Base-by-base conservation (phyloP, 2,888 invertebrate species). In the Cephonodes hylas region DNA sequence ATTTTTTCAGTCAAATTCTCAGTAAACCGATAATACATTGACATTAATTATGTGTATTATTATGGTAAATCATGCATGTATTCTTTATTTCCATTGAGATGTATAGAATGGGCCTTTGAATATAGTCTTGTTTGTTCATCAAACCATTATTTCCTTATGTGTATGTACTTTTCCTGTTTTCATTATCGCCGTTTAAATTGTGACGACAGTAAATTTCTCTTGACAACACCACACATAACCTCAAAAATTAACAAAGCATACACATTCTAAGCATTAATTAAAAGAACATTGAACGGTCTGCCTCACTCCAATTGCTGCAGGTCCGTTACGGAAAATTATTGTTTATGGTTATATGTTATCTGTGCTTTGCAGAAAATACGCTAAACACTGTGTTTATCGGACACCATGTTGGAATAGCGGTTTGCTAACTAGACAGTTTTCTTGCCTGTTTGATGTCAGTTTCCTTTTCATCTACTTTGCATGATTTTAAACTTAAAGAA, bases 261-360 rank as follows among this genome's bases (percentile, higher is more conserved):
- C 45, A 44, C 18, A 27, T 57, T 18, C 18, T 58, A 22, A 38
- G 23, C 34, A 38, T 22, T 31, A 34, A 34, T 59, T 59, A 46
- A 34, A 34, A 46, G 59, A 59, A 34, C 46, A 25, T 5, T 20
- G 38, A 48, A 42, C 60, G 48, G 53, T 42, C 22, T 53, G 48
- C 31, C 42, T 60, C 60, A 60, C 48, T 60, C 60, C 53, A 53
- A 23, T 60, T 60, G 42, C 53, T 53, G 15, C 38, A 42, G n/a
- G 23, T 60, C 60, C 60, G 60, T 60, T 60, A 60, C 53, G 25
- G 48, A 58, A 42, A 60, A 48, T 23, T 27, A 44, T 53, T 63
- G 44, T 18, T 34, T 22, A 57, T 46, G 23, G 18, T 53, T 25
- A 42, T 48, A 38, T 27, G 48, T 27, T 27, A 20, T 23, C 53